Conservation (phyloP, 2,888 invertebrate genomes). For the Cephus nigrinus region DNA sequence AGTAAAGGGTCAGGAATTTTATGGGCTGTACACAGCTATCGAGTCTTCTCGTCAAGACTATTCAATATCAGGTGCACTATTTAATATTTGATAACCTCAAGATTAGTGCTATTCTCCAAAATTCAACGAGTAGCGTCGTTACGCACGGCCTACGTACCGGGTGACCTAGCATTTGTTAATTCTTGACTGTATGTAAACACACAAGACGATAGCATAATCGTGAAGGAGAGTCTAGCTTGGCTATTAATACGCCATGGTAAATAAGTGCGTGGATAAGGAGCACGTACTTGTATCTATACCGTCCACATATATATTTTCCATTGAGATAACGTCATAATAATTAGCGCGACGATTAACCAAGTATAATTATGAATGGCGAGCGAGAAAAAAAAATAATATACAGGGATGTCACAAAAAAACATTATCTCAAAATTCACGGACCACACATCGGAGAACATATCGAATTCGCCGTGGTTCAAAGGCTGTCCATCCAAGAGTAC, state of each 20-base stretch:
- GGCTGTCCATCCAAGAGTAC: slow-evolving; percentile 20
- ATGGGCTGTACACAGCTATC: not conserved
- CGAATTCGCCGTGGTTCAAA: not conserved
- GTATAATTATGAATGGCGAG: not conserved
- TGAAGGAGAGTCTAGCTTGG: not conserved
- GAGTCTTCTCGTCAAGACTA: not conserved
- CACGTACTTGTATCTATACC: not conserved
- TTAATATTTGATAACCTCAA: not conserved
- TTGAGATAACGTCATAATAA: not conserved
- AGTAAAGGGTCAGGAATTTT: slow-evolving; percentile 37
- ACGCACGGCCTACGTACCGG: not conserved
- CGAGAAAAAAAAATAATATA: not conserved
- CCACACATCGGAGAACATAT: not conserved
- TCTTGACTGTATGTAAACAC: not conserved
- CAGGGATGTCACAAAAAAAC: not conserved
- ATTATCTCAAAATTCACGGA: not conserved
- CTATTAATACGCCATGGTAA: not conserved
- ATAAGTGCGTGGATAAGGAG: not conserved
- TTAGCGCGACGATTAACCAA: not conserved
- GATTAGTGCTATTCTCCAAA: not conserved
- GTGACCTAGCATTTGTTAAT: not conserved
- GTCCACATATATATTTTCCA: not conserved
- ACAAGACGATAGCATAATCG: not conserved
- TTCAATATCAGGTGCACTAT: not conserved
- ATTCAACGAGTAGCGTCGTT: not conserved